A percentile compares a stretch with the other conserved stretches of the same genome.
Evolutionary conservation across 2,888 invertebrate species (phyloP).

Genomic region (Lasioglossum malachurum): DNA sequence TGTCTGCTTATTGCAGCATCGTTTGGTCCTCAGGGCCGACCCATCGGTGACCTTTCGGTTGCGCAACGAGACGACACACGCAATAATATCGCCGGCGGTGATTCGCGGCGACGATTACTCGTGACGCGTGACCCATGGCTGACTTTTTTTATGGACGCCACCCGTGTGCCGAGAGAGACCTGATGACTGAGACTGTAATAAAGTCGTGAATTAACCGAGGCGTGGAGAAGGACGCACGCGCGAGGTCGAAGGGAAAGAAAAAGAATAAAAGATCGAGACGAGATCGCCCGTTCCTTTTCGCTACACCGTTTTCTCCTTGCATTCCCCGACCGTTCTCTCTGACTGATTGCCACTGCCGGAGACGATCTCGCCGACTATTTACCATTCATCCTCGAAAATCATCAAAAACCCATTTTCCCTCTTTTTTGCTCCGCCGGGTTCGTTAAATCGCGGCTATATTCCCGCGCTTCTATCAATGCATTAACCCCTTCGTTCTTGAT

Average conservation of each 20-base stretch:
- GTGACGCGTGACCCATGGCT: slow-evolving; percentile 17
- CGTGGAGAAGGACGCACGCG: slow-evolving; percentile 23
- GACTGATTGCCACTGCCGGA: slow-evolving; percentile 4
- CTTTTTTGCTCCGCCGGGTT: neutral
- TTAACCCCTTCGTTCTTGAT: neutral
- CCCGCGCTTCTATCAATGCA: neutral
- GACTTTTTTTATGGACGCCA: neutral
- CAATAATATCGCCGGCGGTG: slow-evolving; percentile 32
- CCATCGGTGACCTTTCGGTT: slow-evolving; percentile 38
- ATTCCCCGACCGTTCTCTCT: neutral
- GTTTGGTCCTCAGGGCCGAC: slow-evolving; percentile 27
- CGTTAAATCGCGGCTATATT: neutral
- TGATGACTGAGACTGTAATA: neutral
- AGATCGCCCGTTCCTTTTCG: neutral
- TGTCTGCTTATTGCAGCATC: slow-evolving; percentile 31
- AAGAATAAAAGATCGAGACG: neutral
- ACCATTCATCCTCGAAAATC: slow-evolving; percentile 6
- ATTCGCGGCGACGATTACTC: slow-evolving; percentile 37
- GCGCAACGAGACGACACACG: slow-evolving; percentile 33
- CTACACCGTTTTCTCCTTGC: slow-evolving; percentile 1
- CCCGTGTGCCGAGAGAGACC: neutral
- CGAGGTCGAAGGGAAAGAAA: neutral
- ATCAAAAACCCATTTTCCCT: neutral
- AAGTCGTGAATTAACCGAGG: slow-evolving; percentile 29
- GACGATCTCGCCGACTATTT: neutral